Conservation (phyloP, 2,113 vertebrate species). For the Protomyctophum bolini region DNA sequence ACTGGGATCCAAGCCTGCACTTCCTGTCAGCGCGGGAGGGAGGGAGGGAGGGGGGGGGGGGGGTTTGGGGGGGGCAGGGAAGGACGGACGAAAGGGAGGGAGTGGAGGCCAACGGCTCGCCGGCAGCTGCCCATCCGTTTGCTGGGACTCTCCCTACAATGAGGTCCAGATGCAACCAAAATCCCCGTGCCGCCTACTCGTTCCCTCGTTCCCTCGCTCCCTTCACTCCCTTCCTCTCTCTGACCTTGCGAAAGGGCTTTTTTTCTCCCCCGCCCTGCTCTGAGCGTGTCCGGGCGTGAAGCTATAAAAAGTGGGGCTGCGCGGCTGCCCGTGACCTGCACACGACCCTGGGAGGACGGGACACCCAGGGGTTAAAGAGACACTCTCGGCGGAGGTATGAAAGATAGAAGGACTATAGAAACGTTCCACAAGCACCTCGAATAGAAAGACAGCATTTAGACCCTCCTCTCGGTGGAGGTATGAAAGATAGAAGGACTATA, state of each 20-base stretch:
- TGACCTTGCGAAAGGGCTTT: conserved; percentile 35
- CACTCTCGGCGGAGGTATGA: conserved; percentile 20
- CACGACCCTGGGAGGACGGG: conserved; percentile 61
- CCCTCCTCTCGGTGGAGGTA: conserved; percentile 19
- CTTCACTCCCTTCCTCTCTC: conserved; percentile 32
- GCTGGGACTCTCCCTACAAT: conserved; percentile 78
- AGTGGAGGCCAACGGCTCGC: conserved; percentile 41
- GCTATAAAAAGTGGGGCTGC: conserved; percentile 54
- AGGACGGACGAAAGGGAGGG: neutral
- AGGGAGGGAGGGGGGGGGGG: conserved; percentile 37
- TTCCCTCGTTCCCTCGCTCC: conserved; percentile 7
- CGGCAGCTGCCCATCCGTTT: conserved; percentile 74
- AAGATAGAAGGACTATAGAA: neutral
- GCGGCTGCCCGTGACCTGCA: conserved; percentile 65
- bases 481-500: neutral
- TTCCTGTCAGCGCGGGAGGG: conserved; percentile 73
- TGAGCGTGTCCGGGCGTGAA: conserved; percentile 53
- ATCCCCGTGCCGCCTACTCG: conserved; percentile 41
- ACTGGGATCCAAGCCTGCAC: conserved; percentile 79
- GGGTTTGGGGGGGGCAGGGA: conserved; percentile 9
- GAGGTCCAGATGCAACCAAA: conserved; percentile 79
- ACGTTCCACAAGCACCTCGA: too few relatives aligned
- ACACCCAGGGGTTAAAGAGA: conserved; percentile 44
- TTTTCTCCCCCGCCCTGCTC: conserved; percentile 18
- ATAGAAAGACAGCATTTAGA: too few relatives aligned